Evolutionary conservation across 1,140 invertebrate species (phyloP).

Genomic region (Sycobia sp.): DNA sequence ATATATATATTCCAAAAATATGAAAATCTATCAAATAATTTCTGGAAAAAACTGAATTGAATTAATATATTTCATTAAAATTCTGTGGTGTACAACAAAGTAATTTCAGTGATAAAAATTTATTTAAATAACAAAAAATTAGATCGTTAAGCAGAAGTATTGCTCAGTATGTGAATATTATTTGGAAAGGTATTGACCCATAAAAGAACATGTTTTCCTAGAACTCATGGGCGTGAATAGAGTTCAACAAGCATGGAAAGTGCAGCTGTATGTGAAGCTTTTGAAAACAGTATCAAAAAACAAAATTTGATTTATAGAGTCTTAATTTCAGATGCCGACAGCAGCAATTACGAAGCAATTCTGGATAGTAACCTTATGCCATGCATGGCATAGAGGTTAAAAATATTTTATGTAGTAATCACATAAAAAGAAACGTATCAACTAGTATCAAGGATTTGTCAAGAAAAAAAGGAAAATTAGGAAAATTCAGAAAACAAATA

Average conservation of each 20-base stretch:
- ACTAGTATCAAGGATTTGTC: background rate
- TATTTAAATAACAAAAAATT: too few relatives aligned
- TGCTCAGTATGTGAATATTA: too few relatives aligned
- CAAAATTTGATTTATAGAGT: too few relatives aligned
- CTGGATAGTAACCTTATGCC: background rate
- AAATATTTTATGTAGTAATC: constrained; percentile 11
- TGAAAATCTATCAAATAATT: too few relatives aligned
- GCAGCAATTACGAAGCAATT: background rate
- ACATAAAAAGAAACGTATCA: constrained; percentile 1
- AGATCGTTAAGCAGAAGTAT: too few relatives aligned
- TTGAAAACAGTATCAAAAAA: too few relatives aligned
- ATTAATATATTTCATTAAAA: too few relatives aligned
- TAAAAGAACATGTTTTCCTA: background rate
- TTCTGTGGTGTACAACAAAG: too few relatives aligned
- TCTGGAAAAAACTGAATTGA: too few relatives aligned
- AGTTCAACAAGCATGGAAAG: constrained; percentile 19
- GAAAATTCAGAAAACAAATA: background rate
- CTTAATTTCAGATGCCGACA: constrained; percentile 6
- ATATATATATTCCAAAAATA: too few relatives aligned
- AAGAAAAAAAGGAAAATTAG: constrained; percentile 11
- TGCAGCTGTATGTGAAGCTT: background rate
- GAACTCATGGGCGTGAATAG: background rate
- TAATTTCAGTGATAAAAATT: too few relatives aligned
- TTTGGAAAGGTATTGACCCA: too few relatives aligned
- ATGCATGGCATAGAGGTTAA: background rate